phyloP scores from a whole-genome alignment of 1,140 invertebrate genomes.

The Tetragonula clypearis region DNA sequence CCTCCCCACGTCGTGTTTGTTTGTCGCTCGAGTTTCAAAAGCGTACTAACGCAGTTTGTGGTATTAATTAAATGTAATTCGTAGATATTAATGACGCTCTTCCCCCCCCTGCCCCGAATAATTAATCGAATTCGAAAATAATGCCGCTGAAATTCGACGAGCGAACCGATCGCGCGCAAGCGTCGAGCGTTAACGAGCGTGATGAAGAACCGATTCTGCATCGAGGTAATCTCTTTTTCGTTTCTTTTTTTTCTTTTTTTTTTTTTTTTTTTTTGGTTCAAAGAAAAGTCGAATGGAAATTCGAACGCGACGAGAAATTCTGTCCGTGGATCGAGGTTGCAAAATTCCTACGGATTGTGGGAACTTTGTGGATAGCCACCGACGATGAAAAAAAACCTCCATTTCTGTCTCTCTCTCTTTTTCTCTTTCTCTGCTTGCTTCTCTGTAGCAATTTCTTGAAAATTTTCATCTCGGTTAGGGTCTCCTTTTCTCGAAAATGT shows the following conservation, averaged over 20 bases:
- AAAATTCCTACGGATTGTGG: no score
- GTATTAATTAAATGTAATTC: conserved; percentile 32
- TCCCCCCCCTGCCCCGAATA: not conserved
- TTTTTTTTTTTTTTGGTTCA: no score
- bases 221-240: not conserved
- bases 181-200: not conserved
- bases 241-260: no score
- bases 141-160: not conserved
- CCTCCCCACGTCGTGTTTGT: not conserved
- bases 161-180: not conserved
- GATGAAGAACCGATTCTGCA: not conserved
- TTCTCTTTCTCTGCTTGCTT: no score
- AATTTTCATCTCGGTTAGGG: not conserved
- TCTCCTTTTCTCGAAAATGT: not conserved
- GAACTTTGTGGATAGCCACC: no score
- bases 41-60: no score
- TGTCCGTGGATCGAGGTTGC: no score
- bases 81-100: not conserved
- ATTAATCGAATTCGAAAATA: conserved; percentile 18
- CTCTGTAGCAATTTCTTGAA: not conserved
- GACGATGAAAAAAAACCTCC: no score
- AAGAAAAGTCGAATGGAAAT: not conserved
- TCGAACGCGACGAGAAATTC: no score
- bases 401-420: no score
- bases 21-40: conserved; percentile 4